Conservation (phyloP, 2,797 vertebrate genomes). For the Triplophysa bombifrons region DNA sequence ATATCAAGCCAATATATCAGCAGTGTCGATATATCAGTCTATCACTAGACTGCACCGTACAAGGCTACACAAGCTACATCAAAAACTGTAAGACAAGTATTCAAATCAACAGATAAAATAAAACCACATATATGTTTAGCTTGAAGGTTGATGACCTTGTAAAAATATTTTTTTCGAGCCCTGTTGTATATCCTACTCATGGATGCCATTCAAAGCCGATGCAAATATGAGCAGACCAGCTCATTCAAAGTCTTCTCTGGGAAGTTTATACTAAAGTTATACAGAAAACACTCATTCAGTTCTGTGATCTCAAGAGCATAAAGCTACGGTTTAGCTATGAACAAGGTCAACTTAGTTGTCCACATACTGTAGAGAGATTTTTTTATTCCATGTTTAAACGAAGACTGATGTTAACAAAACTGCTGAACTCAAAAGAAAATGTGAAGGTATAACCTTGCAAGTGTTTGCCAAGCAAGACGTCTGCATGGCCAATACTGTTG, state of each 20-base stretch:
- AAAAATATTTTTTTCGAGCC: background rate
- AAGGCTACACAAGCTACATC: background rate
- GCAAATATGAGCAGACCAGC: background rate
- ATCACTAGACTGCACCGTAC: too few species aligned
- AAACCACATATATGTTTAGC: background rate
- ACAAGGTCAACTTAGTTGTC: background rate
- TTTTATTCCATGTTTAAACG: background rate
- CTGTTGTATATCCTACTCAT: background rate
- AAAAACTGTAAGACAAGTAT: background rate
- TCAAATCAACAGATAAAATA: background rate
- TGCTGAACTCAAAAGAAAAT: background rate
- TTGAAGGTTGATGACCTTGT: background rate
- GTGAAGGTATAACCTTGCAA: background rate
- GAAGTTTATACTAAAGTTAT: background rate
- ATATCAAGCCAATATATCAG: too few species aligned
- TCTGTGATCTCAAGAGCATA: background rate
- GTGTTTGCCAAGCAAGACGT: background rate
- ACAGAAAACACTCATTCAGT: conserved; percentile 2
- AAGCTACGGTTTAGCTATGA: background rate
- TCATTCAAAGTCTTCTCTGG: background rate
- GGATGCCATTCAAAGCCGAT: background rate
- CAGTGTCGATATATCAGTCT: too few species aligned
- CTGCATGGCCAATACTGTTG: background rate
- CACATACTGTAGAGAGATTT: background rate
- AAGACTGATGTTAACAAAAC: background rate